phyloP scores from a whole-genome alignment of 2,113 vertebrate species.

The Cepphus grylle region DNA sequence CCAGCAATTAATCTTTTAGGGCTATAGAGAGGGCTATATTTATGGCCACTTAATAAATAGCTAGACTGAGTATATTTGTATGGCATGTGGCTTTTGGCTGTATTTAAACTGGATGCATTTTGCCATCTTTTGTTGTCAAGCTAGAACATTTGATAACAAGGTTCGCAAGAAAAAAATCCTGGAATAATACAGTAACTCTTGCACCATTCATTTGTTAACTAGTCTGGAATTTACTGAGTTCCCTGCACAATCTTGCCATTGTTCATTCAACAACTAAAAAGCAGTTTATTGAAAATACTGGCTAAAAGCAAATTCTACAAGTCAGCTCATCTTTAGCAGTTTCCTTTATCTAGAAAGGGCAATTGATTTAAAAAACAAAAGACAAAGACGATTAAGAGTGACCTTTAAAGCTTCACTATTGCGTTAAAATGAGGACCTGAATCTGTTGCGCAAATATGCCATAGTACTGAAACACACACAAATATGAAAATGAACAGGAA shows the following conservation, averaged over 20 bases:
- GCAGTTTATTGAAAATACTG: background rate
- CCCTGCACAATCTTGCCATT: background rate
- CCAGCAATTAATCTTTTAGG: background rate
- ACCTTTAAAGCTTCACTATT: background rate
- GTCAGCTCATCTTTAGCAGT: background rate
- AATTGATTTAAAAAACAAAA: background rate
- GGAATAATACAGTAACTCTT: background rate
- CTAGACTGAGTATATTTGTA: background rate
- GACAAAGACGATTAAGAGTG: background rate
- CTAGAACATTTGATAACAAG: background rate
- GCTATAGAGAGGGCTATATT: fast-evolving
- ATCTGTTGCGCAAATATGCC: background rate
- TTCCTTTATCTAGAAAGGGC: background rate
- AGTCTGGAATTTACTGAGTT: background rate
- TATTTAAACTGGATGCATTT: background rate
- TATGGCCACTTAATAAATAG: background rate
- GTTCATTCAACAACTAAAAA: background rate
- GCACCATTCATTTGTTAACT: background rate
- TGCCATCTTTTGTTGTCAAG: background rate
- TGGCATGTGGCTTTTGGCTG: background rate
- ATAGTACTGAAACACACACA: background rate
- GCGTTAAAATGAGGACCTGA: background rate
- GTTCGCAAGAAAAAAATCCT: background rate
- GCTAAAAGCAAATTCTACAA: background rate
- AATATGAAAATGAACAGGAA: background rate